Evolutionary conservation across 2,113 vertebrate genomes (phyloP), one percentile per base, ranked within the genome.

Genomic region (Brachionichthys hirsutus): DNA sequence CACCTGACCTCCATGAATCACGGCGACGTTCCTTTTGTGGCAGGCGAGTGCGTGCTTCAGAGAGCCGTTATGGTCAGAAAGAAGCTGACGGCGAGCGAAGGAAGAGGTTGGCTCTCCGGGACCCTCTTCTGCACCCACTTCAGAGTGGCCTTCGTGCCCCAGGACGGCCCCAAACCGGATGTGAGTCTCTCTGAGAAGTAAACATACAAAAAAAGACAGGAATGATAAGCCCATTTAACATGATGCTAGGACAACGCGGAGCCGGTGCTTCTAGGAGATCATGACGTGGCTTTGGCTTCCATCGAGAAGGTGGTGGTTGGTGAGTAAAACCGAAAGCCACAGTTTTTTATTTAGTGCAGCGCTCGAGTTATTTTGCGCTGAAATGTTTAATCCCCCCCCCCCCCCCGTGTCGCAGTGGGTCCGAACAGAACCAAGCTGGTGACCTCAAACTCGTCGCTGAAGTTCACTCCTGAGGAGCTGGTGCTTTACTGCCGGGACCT

Each of bases 391-490:
- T 20, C 6, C 12, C 0, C n/a, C 16, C 24, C 15, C 9, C 13
- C n/a, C 3, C 1, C 9, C 1, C 55, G 64, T 62, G 40, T 17
- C 50, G 1, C 86, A 98, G 97, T 91, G 80, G 94, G 91, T 52
- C 90, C 93, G 0, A 87, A 91, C 58, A 90, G 95, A 50, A 92
- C 93, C 61, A 94, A 97, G 79, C 89, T 94, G 56, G 92, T 98
- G 67, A 93, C 92, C 0, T 78, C 93, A 7, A 34, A 92, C 74
- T 92, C 94, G 43, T 90, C 89, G 1, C 92, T 96, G 73, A 97
- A 95, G 85, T 97, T 96, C 88, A 92, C 93, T 6, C 96, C 97
- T 0, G 94, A 97, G 82, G 94, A 98, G 43, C 84, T 98, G 62
- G 65, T 94, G 1, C 78, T 98, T 1, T 95, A 95, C 78, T 96